Evolutionary conservation across 2,797 vertebrate species (phyloP), one percentile per base, ranked within the genome.

Genomic region (Pitangus sulphuratus): DNA sequence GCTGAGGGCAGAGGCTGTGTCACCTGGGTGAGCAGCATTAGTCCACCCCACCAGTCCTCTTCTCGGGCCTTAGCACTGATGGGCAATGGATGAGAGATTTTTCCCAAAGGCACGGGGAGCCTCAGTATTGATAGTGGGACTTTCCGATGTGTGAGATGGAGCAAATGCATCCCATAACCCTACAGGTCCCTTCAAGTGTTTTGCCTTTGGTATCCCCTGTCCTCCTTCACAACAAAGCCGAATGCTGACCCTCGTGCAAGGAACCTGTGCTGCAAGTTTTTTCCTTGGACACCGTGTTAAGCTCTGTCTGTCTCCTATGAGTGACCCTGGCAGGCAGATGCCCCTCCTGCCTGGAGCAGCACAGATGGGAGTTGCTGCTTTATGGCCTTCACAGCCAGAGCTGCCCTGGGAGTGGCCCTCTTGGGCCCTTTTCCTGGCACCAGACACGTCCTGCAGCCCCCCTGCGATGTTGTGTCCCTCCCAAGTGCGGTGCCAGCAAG

Each of bases 381-480:
- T 7, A 2, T 70, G 60, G 28, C 47, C 39, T 30, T 81, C 28
- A 15, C n/a, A 71, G 48, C 18, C 33, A 75, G 48, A 75, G 51
- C 16, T 89, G 24, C 47, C 35, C 26, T 74, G 44, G 37, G 20
- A 83, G 8, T 28, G 21, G 12, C 28, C 5, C 7, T 48, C 48
- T 44, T 10, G 1, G 33, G 15, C 15, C 14, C 26, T 26, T 58
- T 48, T 75, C 47, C 12, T 87, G 56, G 5, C 31, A 31, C 44
- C 33, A 60, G 5, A 37, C 6, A 8, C 4, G 24, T 33, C 33
- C 50, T 74, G 50, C 39, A 37, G 66, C 48, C 0, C 0, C 18
- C 24, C 0, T 0, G 19, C 24, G 44, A 25, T 1, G 1, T n/a
- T 6, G 8, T 54, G 30, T 56, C 42, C 26, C 24, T 25, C 1